Evolutionary conservation across 2,888 invertebrate genomes (phyloP).

Genomic region (Rhynchonema sp.): DNA sequence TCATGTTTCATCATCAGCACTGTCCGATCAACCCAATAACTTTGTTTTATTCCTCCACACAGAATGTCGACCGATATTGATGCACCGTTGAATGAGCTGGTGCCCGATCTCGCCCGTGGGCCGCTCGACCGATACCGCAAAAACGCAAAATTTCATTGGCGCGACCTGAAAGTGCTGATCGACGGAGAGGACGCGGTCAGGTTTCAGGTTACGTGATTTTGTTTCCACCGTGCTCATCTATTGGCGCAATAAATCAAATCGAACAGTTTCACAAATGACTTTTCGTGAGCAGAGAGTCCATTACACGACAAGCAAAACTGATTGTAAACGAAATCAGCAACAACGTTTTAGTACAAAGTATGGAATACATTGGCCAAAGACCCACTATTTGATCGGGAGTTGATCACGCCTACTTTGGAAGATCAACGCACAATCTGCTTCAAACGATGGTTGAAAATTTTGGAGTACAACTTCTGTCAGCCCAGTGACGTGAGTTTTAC

Average conservation of each 20-base stretch:
- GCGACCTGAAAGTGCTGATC: conserved; percentile 53
- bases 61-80: not conserved
- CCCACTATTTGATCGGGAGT: conserved; percentile 6
- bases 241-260: conserved; percentile 23
- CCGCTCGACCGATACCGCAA: conserved; percentile 59
- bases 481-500: conserved; percentile 44
- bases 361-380: not conserved
- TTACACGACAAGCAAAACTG: too few species aligned
- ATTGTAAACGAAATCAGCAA: too few species aligned
- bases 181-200: conserved; percentile 55
- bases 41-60: too few species aligned
- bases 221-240: too few species aligned
- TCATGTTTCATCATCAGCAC: too few species aligned
- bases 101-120: conserved; percentile 36
- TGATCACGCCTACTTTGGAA: conserved; percentile 39
- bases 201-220: conserved; percentile 53
- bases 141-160: conserved; percentile 65
- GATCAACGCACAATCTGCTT: conserved; percentile 40
- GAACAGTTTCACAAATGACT: too few species aligned
- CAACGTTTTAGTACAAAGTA: conserved; percentile 33
- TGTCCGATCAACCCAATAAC: too few species aligned
- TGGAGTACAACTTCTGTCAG: too few species aligned
- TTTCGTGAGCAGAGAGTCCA: too few species aligned
- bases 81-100: conserved; percentile 3
- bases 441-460: conserved; percentile 36